A percentile compares a stretch with the other conserved stretches of the same genome.
Evolutionary conservation across 2,888 invertebrate genomes (phyloP).

Genomic region (Patella pellucida): DNA sequence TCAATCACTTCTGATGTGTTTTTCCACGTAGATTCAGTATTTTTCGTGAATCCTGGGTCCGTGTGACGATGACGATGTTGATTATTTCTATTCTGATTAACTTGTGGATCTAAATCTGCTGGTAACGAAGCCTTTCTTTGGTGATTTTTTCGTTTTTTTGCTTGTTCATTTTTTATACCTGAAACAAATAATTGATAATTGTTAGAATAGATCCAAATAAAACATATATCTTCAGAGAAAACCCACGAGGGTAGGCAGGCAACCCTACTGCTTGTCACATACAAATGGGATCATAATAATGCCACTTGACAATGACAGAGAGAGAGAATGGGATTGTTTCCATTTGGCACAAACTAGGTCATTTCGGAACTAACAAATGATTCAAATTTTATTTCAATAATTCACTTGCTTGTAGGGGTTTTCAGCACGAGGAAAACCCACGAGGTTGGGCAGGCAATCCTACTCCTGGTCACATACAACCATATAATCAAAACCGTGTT

Average conservation of each 20-base stretch:
- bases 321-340: not conserved
- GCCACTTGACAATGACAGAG: not conserved
- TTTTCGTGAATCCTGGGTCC: slow-evolving; percentile 37
- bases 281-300: slow-evolving; percentile 1
- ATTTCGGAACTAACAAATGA: too few relatives aligned
- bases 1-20: slow-evolving; percentile 24
- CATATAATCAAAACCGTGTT: too few relatives aligned
- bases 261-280: slow-evolving; percentile 4
- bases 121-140: slow-evolving; percentile 44
- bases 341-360: too few relatives aligned
- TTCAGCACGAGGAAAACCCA: too few relatives aligned
- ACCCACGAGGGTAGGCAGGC: not conserved
- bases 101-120: slow-evolving; percentile 23
- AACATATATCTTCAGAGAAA: too few relatives aligned
- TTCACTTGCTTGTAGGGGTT: too few relatives aligned
- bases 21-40: slow-evolving; percentile 1
- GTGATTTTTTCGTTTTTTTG: slow-evolving; percentile 20
- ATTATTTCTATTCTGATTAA: slow-evolving; percentile 18
- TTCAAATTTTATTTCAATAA: too few relatives aligned
- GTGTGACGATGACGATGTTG: slow-evolving; percentile 43
- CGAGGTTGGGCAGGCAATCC: too few relatives aligned
- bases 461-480: too few relatives aligned
- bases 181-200: not conserved
- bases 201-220: too few relatives aligned
- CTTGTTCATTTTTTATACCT: slow-evolving; percentile 15